Evolutionary conservation across 1,140 invertebrate genomes (phyloP).

Genomic region (Drosophila trapezifrons): DNA sequence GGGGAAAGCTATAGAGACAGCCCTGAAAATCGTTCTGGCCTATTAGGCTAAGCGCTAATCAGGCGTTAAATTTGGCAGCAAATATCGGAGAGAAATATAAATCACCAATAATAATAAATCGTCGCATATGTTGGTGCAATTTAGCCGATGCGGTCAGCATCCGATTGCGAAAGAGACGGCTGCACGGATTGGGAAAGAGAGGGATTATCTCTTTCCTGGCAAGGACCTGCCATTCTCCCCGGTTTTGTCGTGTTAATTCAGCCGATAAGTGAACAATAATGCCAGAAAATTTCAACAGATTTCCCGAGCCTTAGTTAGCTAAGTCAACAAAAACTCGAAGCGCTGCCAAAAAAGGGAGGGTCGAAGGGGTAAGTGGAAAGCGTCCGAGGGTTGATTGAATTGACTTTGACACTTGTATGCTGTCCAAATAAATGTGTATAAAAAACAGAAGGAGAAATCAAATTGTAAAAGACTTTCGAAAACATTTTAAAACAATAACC

Average conservation of each 20-base stretch:
- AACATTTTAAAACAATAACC: conserved; percentile 66
- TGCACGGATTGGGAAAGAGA: conserved; percentile 8
- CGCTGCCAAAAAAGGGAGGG: conserved; percentile 19
- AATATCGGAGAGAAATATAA: conserved; percentile 48
- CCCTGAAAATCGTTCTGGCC: conserved; percentile 18
- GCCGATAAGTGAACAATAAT: conserved; percentile 81
- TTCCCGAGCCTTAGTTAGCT: conserved; percentile 54
- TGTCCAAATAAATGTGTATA: conserved; percentile 12
- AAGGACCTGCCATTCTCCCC: conserved; percentile 22
- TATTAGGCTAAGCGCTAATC: conserved; percentile 54
- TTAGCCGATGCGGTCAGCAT: conserved; percentile 60
- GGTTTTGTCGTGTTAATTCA: conserved; percentile 70
- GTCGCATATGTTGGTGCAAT: conserved; percentile 77
- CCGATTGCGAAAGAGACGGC: conserved; percentile 15
- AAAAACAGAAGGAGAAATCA: conserved; percentile 18
- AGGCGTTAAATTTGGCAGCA: conserved; percentile 58
- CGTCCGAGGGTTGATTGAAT: conserved; percentile 37
- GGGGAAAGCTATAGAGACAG: neutral
- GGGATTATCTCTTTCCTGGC: conserved; percentile 6
- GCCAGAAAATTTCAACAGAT: conserved; percentile 65
- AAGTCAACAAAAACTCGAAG: conserved; percentile 51
- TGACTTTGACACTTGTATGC: conserved; percentile 56
- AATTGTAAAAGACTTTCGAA: conserved; percentile 60
- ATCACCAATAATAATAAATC: conserved; percentile 66
- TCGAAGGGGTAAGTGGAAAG: neutral